Evolutionary conservation across 2,888 invertebrate genomes (phyloP).

Genomic region (Thalpophila matura): DNA sequence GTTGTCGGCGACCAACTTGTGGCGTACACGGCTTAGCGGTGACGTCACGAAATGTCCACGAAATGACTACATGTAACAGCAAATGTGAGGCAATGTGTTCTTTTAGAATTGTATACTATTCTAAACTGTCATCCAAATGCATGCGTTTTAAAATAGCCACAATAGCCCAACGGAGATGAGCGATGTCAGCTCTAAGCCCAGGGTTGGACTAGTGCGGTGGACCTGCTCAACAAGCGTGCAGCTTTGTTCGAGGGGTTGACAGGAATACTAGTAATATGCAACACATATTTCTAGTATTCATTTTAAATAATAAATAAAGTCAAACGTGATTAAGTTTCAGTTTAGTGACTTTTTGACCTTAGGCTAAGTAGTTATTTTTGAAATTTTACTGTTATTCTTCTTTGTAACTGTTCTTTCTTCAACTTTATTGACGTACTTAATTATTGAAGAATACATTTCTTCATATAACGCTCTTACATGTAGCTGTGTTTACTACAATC

Average conservation of each 20-base stretch:
- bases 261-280: slow-evolving; percentile 19
- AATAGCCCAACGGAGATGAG: not conserved
- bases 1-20: slow-evolving; percentile 21
- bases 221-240: not conserved
- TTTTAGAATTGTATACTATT: slow-evolving; percentile 25
- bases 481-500: slow-evolving; percentile 37
- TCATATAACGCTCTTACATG: slow-evolving; percentile 50
- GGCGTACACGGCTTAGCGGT: slow-evolving; percentile 36
- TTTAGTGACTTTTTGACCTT: slow-evolving; percentile 55
- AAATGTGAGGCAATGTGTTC: slow-evolving; percentile 47
- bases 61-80: slow-evolving; percentile 52
- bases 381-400: slow-evolving; percentile 54
- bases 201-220: slow-evolving; percentile 4
- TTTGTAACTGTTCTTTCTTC: slow-evolving; percentile 31
- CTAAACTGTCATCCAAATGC: slow-evolving; percentile 21
- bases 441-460: slow-evolving; percentile 39
- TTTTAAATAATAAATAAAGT: slow-evolving; percentile 27
- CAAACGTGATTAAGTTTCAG: slow-evolving; percentile 52
- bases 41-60: slow-evolving; percentile 46
- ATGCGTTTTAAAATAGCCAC: slow-evolving; percentile 5
- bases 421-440: slow-evolving; percentile 59
- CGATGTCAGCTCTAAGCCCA: not conserved
- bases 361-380: slow-evolving; percentile 61
- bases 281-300: slow-evolving; percentile 22
- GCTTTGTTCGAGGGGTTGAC: slow-evolving; percentile 1